Evolutionary conservation across 2,888 invertebrate species (phyloP), one percentile per base, ranked within the genome.

Genomic region (Agriopis leucophaearia): DNA sequence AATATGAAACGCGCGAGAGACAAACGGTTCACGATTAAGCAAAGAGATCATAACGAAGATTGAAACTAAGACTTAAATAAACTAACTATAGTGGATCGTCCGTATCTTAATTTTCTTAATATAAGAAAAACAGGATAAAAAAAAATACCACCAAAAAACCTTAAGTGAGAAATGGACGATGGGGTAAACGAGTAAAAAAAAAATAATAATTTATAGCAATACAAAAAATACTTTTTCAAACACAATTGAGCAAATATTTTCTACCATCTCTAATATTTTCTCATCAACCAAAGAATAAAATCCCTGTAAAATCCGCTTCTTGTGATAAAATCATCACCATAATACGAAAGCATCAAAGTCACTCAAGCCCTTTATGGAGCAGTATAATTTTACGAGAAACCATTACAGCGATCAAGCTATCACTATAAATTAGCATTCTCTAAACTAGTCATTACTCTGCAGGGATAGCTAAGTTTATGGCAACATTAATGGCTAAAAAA

Each of bases 401-500:
- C 57, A 57, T 57, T 60, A 60, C 51, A 10, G n/a, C 52, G 56
- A 64, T 69, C 64, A 57, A 61, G 69, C 52, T 51, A 64, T 65
- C 45, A 47, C 45, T 55, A 62, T 69, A 69, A 69, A 69, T 64
- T 64, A 64, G 50, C 52, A 44, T 42, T 61, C 64, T 77, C 74
- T 77, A 63, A 61, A 6, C 18, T 61, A 64, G 63, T 73, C 71
- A 72, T 69, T 83, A 79, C 78, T 82, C 88, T 77, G 64, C 44
- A 69, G 61, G 79, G 74, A 84, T 81, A 55, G 59, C 57, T 62
- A 27, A 55, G 35, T 68, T 64, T 63, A 68, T 81, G 81, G 81
- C 79, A 82, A 85, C 85, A 87, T 88, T 89, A 86, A 87, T 86
- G 82, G 83, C 74, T 77, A 75, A 81, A 85, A 86, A 88, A 58